A percentile compares a stretch with the other conserved stretches of the same genome.
Evolutionary conservation across 2,888 invertebrate species (phyloP).

Genomic region (Chorisops tibialis): DNA sequence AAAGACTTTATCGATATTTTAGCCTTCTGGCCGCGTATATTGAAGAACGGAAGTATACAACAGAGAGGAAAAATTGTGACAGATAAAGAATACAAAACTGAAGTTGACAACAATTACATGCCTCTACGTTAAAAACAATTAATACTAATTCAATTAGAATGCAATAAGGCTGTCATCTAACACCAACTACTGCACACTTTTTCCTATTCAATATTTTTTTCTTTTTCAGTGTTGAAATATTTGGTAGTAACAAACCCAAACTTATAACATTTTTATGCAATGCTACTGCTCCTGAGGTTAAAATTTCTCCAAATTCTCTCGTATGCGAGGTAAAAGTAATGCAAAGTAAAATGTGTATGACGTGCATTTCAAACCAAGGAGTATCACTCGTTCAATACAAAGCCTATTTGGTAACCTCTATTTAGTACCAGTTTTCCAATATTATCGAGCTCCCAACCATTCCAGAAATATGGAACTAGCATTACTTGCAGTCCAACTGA

Average conservation of each 20-base stretch:
- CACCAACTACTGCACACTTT: too few species aligned
- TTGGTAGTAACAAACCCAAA: conserved; percentile 39
- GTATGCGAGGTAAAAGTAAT: conserved; percentile 37
- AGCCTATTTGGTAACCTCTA: background rate
- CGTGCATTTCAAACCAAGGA: background rate
- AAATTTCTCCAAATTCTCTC: conserved; percentile 35
- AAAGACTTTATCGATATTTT: too few species aligned
- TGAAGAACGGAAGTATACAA: too few species aligned
- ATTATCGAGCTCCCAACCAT: background rate
- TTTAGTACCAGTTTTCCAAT: background rate
- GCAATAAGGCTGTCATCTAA: too few species aligned
- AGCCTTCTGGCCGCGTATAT: too few species aligned
- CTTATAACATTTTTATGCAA: conserved; percentile 41
- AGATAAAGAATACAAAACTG: too few species aligned
- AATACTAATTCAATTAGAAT: too few species aligned
- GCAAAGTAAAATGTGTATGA: conserved; percentile 26
- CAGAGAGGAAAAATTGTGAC: too few species aligned
- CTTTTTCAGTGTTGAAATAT: conserved; percentile 38
- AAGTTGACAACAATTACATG: too few species aligned
- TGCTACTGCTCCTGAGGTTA: conserved; percentile 41
- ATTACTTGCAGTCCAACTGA: background rate
- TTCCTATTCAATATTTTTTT: too few species aligned
- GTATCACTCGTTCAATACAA: background rate
- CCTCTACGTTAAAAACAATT: too few species aligned
- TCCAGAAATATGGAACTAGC: background rate